Evolutionary conservation across 2,797 vertebrate genomes (phyloP), one percentile per base, ranked within the genome.

Genomic region (Oreonectes daqikongensis): DNA sequence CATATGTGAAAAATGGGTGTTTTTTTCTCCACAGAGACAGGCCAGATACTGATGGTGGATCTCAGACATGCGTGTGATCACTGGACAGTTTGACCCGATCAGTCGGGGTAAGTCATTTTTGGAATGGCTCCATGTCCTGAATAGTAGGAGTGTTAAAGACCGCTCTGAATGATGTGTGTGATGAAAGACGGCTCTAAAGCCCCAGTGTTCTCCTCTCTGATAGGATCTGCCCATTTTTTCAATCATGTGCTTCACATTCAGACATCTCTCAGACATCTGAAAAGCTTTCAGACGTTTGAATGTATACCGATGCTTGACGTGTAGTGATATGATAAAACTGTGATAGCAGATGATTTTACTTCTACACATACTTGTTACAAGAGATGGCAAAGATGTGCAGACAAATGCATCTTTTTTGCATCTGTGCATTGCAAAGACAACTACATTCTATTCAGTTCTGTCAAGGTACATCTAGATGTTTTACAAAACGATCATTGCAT

Each of bases 101-200:
- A 84, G 84, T 80, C 82, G 75, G 87, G 90, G 92, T 93, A 86
- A 90, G 89, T 87, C 79, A 64, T 82, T 79, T 81, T 84, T 85
- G 75, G 77, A 81, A 70, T 57, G 69, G 63, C 59, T 79, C 75
- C 65, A 82, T 75, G 57, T 71, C 55, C 71, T 77, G 57, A 59
- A 55, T 79, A 81, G 79, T 70, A 14, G 4, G 52, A 4, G 22
- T 55, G 52, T 55, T 42, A 24, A 24, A 55, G 20, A 55, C 10
- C 22, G 10, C 52, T 55, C 1, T 14, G 52, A 24, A 55, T 55
- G 26, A 22, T 26, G 20, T 22, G 52, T 26, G 20, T 22, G 22
- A 80, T 73, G 68, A 59, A 69, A 84, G 78, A 79, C 82, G 75
- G 84, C 84, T 83, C 78, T 87, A 88, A 88, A 84, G 85, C 83